Evolutionary conservation across 2,888 invertebrate genomes (phyloP), one percentile per base, ranked within the genome.

Genomic region (Tenthredo scrophulariae): DNA sequence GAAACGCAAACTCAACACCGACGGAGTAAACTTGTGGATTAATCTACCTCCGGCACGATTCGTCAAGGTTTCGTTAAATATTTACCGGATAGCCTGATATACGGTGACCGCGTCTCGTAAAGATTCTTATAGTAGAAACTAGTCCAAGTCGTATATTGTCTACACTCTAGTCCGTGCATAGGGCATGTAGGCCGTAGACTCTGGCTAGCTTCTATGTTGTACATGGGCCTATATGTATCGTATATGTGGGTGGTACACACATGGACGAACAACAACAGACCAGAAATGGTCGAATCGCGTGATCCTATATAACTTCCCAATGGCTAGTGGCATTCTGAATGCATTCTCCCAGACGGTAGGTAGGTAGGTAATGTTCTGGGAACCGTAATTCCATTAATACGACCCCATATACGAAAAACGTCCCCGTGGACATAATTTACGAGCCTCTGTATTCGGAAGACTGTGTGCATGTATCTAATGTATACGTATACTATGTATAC

Each of bases 301-400:
- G 77, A 33, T 77, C 18, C 15, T 22, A 22, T 46, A 13, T 46
- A 75, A 75, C 43, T 46, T 43, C 43, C 22, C 22, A 46, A 15
- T 75, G 46, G 46, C 26, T 75, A 46, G 26, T 75, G 13, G 75
- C 46, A n/a, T n/a, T n/a, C n/a, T n/a, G 43, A 75, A 75, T 75
- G 75, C 75, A 46, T 75, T 75, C 46, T 46, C 75, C 46, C 29
- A 4, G 22, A 77, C 72, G 37, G n/a, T 37, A 7, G 18, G 15
- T 4, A 6, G n/a, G 33, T n/a, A 7, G 33, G 54, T 33, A 18
- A 54, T 77, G 54, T 33, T 33, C 77, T 13, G 50, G n/a, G 54
- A 26, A 54, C 54, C 77, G 77, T 54, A 77, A 77, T 54, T 77
- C 77, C 77, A 77, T 54, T 77, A 77, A 54, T 54, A 33, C 77